Conservation (phyloP, 2,888 invertebrate genomes). For the Aphidoletes aphidimyza region DNA sequence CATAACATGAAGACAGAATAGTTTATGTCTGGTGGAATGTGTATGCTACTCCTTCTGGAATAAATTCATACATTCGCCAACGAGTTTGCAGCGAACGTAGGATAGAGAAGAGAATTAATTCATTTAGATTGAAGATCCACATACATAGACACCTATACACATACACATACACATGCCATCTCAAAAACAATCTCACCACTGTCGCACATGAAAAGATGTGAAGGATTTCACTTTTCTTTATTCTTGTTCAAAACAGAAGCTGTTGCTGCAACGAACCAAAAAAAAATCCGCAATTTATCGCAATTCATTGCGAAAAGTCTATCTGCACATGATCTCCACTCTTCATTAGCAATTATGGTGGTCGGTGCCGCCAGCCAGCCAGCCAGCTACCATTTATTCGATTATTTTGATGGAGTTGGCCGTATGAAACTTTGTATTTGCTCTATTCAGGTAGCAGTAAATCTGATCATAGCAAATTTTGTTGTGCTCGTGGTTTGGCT, state of each 20-base stretch:
- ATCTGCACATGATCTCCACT: not conserved
- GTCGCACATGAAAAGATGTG: not conserved
- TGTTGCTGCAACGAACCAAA: not conserved
- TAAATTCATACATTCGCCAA: not conserved
- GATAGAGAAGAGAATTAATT: not conserved
- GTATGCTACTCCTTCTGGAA: not conserved
- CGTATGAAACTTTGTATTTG: too few species aligned
- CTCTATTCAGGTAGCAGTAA: not conserved
- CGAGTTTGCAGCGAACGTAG: not conserved
- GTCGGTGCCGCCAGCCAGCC: not conserved
- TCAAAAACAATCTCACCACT: too few species aligned
- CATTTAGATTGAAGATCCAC: not conserved
- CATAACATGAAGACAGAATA: conserved; percentile 41
- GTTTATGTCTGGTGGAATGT: conserved; percentile 1
- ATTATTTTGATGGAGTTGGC: not conserved
- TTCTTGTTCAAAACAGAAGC: not conserved
- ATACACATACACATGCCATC: not conserved
- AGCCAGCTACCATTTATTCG: too few species aligned
- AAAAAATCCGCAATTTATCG: not conserved
- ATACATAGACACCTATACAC: not conserved
- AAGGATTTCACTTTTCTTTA: not conserved
- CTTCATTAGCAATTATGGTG: conserved; percentile 15
- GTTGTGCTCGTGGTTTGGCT: not conserved
- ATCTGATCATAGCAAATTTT: not conserved
- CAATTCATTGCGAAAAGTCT: not conserved